Base-by-base conservation (phyloP, 2,113 vertebrate species). In the Dasypus novemcinctus region DNA sequence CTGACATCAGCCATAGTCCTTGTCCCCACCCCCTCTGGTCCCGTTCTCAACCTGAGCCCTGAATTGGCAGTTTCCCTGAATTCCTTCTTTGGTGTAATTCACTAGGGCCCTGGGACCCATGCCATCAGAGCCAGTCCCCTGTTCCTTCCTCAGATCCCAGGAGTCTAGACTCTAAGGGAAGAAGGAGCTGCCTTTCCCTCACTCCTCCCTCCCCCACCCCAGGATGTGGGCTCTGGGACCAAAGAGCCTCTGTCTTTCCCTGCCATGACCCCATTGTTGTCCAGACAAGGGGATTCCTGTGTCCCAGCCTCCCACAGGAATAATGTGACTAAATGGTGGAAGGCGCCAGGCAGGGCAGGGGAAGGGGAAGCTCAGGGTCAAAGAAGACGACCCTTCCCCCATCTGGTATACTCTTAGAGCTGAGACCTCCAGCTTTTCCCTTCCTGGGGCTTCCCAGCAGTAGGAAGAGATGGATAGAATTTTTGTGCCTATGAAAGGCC, bases 271-370 rank as follows among this genome's bases (percentile, higher is more conserved):
- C 75, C 91, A 95, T 17, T 95, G 91, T 95, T 91, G 69, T 52
- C 43, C 64, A 92, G 83, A 97, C 96, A 97, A 97, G 91, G 91
- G 63, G 64, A 93, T 96, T 94, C 90, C 96, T 97, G 96, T 97
- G 69, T 96, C 38, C 84, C 49, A 79, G 94, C 52, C 41, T 78
- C 85, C 78, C 31, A 68, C 78, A n/a, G 64, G 88, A 83, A 82
- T 69, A 69, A 86, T 96, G 89, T 96, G 95, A 97, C 89, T 91
- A 93, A 96, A 95, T 57, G 59, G 82, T 94, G 59, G 86, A 61
- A 95, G 71, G 95, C 88, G 18, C 2, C 11, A n/a, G 93, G 79
- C n/a, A 61, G 61, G 27, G 27, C 63, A 38, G 94, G 85, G 87
- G 90, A 74, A 92, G 94, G 52, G 86, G 52, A 80, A 61, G 69